Conservation (phyloP, 64 coral and sea anemone species). For the Dendrophyllia cribrosa region DNA sequence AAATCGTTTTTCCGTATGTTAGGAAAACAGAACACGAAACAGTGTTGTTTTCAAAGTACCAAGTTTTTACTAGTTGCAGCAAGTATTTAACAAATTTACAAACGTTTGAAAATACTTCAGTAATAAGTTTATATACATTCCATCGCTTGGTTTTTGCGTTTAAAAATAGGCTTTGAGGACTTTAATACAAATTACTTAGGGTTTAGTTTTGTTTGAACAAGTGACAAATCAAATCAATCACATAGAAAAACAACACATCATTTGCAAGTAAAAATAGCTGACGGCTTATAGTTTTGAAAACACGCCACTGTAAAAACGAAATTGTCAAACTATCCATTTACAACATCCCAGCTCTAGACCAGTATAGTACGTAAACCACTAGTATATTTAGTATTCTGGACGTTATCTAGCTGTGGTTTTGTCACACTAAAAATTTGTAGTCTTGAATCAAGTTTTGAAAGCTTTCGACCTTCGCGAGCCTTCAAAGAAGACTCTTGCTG, state of each 20-base stretch:
- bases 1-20: slow-evolving; percentile 38
- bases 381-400: too few species aligned
- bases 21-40: not conserved
- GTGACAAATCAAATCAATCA: slow-evolving; percentile 23
- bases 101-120: not conserved
- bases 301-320: too few species aligned
- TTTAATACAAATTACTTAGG: not conserved
- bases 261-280: slow-evolving; percentile 28
- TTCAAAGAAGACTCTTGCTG: not conserved
- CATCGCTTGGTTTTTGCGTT: not conserved
- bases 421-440: too few species aligned
- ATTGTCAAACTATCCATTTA: not conserved
- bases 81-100: not conserved
- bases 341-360: too few species aligned
- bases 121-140: slow-evolving; percentile 4
- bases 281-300: not conserved
- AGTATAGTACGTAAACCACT: too few species aligned
- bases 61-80: not conserved
- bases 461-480: not conserved
- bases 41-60: not conserved
- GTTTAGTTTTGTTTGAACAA: slow-evolving; percentile 48
- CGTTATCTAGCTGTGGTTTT: too few species aligned
- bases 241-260: slow-evolving; percentile 28
- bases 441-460: not conserved
- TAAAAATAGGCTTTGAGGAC: slow-evolving; percentile 28